Base-by-base conservation (phyloP, 2,888 invertebrate species). In the Selenia dentaria region DNA sequence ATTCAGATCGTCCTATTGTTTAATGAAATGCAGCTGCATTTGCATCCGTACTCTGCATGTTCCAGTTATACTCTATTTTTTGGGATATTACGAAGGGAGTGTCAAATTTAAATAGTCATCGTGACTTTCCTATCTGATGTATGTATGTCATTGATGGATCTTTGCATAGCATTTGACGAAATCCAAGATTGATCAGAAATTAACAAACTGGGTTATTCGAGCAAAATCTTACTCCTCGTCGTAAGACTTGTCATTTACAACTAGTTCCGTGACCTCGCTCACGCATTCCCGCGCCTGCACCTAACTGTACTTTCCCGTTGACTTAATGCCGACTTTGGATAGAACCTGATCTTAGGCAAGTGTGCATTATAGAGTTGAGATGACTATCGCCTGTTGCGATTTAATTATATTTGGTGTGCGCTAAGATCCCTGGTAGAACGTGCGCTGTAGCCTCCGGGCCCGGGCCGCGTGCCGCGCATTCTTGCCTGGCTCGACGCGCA, bases 241-340 rank as follows among this genome's bases (percentile, higher is more conserved):
- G 77, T 79, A 81, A 84, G 81, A 79, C 82, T 82, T 86, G 89
- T 89, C 86, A 88, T 85, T 85, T 83, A 88, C 88, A 85, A 90
- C 88, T 89, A 90, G 90, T 88, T 90, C 87, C 81, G 89, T 90
- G 90, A 90, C 90, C 90, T 90, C 90, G 90, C 90, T 87, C 85
- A 90, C 89, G 86, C 90, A 89, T 90, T 88, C 90, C 88, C 87
- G 84, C 86, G 90, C 86, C 77, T 89, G 90, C 87, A 87, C 78
- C 88, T 90, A 90, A 90, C 90, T 86, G 90, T 90, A 89, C 88
- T 87, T 90, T 90, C 86, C 87, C 85, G 90, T 88, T 88, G 88
- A 87, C 79, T 89, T 88, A 83, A 88, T 86, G 74, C 82, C 68
- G 81, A 87, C 85, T 89, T 90, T 90, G 83, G 88, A 82, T 79